A percentile compares a stretch with the other conserved stretches of the same genome.
Evolutionary conservation across 2,113 vertebrate species (phyloP).

Genomic region (Festucalex cinctus): DNA sequence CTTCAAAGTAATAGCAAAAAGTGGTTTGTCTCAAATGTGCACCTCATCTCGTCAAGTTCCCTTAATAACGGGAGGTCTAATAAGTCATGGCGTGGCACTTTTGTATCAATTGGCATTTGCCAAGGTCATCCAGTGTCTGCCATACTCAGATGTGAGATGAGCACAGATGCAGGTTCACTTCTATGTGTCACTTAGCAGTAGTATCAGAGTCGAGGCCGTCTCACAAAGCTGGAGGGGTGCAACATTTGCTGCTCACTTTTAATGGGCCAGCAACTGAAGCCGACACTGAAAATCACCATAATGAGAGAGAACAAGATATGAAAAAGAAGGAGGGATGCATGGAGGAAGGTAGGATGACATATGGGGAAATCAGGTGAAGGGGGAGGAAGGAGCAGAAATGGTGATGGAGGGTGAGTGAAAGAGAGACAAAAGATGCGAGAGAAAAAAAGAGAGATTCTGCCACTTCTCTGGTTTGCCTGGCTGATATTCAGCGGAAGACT

Average conservation of each 20-base stretch:
- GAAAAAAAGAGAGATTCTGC: slow-evolving; percentile 55
- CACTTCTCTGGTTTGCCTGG: slow-evolving; percentile 62
- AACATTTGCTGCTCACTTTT: slow-evolving; percentile 57
- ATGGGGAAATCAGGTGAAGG: slow-evolving; percentile 32
- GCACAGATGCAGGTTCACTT: slow-evolving; percentile 8
- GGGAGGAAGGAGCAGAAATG: slow-evolving; percentile 3
- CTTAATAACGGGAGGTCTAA: slow-evolving; percentile 42
- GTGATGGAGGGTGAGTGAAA: slow-evolving; percentile 4
- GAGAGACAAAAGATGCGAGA: slow-evolving; percentile 26
- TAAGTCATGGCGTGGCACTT: slow-evolving; percentile 35
- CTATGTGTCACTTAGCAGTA: slow-evolving; percentile 32
- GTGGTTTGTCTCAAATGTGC: not conserved
- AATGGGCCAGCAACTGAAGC: slow-evolving; percentile 65
- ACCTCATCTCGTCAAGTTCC: slow-evolving; percentile 12
- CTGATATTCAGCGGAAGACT: slow-evolving; percentile 65
- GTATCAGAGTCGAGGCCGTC: slow-evolving; percentile 57
- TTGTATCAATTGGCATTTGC: slow-evolving; percentile 38
- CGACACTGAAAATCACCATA: slow-evolving; percentile 68
- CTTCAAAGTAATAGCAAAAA: not conserved
- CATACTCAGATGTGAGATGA: not conserved
- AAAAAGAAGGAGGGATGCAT: slow-evolving; percentile 12
- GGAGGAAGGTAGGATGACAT: slow-evolving; percentile 31
- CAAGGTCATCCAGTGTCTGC: slow-evolving; percentile 53
- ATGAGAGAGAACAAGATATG: slow-evolving; percentile 65
- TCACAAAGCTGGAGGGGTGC: slow-evolving; percentile 44